Percentiles rank a stretch among this genome's conserved stretches.
Conservation (phyloP, 2,888 invertebrate genomes). For the Drosophila macrothrix region DNA sequence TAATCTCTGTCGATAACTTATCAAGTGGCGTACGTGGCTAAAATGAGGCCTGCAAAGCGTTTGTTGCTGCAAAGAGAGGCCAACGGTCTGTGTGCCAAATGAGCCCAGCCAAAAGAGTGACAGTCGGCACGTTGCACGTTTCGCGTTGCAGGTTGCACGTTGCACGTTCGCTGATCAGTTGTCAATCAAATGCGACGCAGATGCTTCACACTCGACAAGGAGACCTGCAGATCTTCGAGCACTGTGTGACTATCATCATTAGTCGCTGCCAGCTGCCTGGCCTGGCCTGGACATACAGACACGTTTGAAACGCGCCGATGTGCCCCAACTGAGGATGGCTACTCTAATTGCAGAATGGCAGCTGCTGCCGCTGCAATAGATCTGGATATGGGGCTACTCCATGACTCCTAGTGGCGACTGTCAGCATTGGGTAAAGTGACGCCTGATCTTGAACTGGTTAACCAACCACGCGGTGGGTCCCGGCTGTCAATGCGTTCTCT, state of each 20-base stretch:
- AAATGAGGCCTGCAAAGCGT: conserved; percentile 46
- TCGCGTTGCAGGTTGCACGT: conserved; percentile 17
- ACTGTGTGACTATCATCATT: conserved; percentile 71
- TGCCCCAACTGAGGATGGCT: conserved; percentile 40
- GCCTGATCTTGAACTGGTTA: conserved; percentile 81
- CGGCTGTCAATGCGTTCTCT: conserved; percentile 56
- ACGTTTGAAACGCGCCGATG: conserved; percentile 74
- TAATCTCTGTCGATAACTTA: conserved; percentile 37
- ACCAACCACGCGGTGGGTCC: conserved; percentile 71
- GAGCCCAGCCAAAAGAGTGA: conserved; percentile 19
- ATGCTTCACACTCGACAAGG: conserved; percentile 78
- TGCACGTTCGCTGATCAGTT: conserved; percentile 71
- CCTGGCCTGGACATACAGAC: conserved; percentile 54
- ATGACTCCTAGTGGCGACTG: conserved; percentile 47
- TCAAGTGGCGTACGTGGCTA: conserved; percentile 55
- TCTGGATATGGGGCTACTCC: conserved; percentile 49
- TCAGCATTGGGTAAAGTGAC: conserved; percentile 67
- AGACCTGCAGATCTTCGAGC: neutral
- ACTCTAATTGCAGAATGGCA: conserved; percentile 74
- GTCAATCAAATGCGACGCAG: conserved; percentile 79
- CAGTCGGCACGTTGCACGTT: conserved; percentile 27
- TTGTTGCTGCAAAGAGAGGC: conserved; percentile 8
- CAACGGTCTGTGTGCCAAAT: conserved; percentile 42
- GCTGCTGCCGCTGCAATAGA: conserved; percentile 32
- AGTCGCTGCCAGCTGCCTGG: conserved; percentile 60